A percentile compares a stretch with the other conserved stretches of the same genome.
These are phyloP conservation scores for Mobula birostris DNA, from an alignment of 2,113 vertebrate genomes.

Conservation along the genomic window DNA sequence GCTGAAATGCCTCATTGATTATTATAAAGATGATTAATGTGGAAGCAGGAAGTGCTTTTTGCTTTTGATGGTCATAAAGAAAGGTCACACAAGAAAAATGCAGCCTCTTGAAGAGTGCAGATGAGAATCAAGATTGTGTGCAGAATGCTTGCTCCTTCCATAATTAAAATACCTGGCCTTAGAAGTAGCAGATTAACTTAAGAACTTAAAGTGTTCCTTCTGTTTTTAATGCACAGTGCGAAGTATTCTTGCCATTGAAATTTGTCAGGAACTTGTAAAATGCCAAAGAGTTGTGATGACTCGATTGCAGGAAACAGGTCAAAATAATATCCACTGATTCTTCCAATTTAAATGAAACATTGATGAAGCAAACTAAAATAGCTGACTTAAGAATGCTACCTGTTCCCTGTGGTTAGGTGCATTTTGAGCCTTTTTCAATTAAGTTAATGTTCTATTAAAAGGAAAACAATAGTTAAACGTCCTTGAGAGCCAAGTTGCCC, in stretches of 20 bases:
- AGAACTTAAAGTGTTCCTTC: not conserved
- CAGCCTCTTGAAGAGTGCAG: not conserved
- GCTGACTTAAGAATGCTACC: not conserved
- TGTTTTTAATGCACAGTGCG: not conserved
- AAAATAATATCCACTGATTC: not conserved
- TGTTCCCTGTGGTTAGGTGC: not conserved
- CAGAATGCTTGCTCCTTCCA: not conserved
- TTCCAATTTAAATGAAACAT: not conserved
- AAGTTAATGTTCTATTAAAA: not conserved
- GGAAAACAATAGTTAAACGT: constrained; percentile 19
- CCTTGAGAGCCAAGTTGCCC: not conserved
- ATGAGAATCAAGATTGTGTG: not conserved
- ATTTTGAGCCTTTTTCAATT: not conserved
- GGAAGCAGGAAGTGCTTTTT: not conserved
- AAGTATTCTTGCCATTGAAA: not conserved
- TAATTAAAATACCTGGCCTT: not conserved
- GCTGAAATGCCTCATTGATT: constrained; percentile 11
- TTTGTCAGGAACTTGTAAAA: not conserved
- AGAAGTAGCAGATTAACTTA: not conserved
- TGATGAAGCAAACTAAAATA: not conserved
- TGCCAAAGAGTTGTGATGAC: not conserved
- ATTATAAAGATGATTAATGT: constrained; percentile 23
- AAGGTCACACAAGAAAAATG: constrained; percentile 8
- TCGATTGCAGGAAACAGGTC: not conserved
- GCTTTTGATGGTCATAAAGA: not conserved